Conservation (phyloP, 2,113 vertebrate genomes). For the human region GRCh38 chr7:115614501-115615000, state of each 20-base stretch:
- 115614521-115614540: neutral
- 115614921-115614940: neutral
- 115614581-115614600: neutral
- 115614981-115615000: neutral
- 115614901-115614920: neutral
- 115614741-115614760: neutral
- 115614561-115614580: neutral
- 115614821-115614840: neutral
- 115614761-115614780: neutral
- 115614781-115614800: neutral
- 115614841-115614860: neutral
- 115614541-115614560: neutral
- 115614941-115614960: neutral
- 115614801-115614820: neutral
- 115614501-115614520: neutral
- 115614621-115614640: neutral
- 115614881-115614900: neutral
- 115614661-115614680: neutral
- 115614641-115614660: neutral
- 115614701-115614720: neutral
- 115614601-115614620: neutral
- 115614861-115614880: neutral
- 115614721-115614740: neutral
- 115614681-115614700: neutral
- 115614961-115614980: neutral